Evolutionary conservation across 2,113 vertebrate species (phyloP).

Genomic region (Xyrauchen texanus): DNA sequence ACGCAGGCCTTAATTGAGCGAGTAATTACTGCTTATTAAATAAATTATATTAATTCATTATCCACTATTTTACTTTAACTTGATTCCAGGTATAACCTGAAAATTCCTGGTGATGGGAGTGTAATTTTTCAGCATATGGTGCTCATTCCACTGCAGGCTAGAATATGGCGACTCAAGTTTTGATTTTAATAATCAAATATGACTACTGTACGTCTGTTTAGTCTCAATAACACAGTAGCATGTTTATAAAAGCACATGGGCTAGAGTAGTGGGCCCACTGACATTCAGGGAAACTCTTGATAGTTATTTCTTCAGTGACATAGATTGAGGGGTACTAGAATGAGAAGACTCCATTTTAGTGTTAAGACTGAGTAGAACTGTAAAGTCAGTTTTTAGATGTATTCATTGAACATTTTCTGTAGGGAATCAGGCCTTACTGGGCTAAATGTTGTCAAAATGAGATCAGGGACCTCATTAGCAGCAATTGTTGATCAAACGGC

Average conservation of each 20-base stretch:
- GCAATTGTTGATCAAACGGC: no score
- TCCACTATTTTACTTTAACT: neutral
- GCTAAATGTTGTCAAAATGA: no score
- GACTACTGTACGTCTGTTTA: slow-evolving; percentile 51
- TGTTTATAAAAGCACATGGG: slow-evolving; percentile 51
- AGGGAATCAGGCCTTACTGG: no score
- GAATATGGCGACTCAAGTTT: slow-evolving; percentile 62
- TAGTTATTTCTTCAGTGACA: no score
- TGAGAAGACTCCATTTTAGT: no score
- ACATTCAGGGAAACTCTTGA: slow-evolving; percentile 56
- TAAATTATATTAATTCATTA: slow-evolving; percentile 23
- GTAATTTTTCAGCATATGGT: slow-evolving; percentile 62
- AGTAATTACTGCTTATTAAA: slow-evolving; percentile 28
- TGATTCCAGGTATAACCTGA: slow-evolving; percentile 1
- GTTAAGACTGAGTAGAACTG: no score
- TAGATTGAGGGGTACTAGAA: no score
- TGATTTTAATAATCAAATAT: slow-evolving; percentile 57
- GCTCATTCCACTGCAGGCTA: slow-evolving; percentile 60
- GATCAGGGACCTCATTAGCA: no score
- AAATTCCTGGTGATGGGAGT: slow-evolving; percentile 3
- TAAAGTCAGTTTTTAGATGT: no score
- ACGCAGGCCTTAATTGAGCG: neutral
- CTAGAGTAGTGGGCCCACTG: slow-evolving; percentile 41
- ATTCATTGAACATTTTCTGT: no score
- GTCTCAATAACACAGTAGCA: slow-evolving; percentile 44